Percentiles rank a stretch among this genome's conserved stretches.
Conservation (phyloP, 2,888 invertebrate species). For the Anthrax anthrax region DNA sequence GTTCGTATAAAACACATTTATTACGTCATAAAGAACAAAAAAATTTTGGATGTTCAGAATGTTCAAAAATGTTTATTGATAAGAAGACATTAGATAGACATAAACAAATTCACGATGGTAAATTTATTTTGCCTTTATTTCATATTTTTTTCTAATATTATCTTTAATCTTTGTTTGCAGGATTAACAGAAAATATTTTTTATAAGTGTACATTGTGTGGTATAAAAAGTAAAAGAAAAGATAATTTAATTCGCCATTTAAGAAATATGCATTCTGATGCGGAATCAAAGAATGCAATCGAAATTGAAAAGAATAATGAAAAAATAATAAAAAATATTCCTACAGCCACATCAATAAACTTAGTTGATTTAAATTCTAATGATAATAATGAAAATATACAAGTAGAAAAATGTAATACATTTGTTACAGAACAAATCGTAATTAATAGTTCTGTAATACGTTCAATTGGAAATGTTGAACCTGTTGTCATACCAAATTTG, state of each 20-base stretch:
- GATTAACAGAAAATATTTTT: slow-evolving; percentile 44
- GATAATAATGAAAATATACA: too few relatives aligned
- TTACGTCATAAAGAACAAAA: slow-evolving; percentile 39
- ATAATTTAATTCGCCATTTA: slow-evolving; percentile 62
- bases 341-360: neutral
- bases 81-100: slow-evolving; percentile 56
- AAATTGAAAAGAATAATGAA: neutral
- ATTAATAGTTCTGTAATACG: slow-evolving; percentile 27
- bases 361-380: too few relatives aligned
- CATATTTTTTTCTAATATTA: neutral
- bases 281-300: neutral
- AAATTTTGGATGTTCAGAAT: slow-evolving; percentile 47
- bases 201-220: slow-evolving; percentile 58
- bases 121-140: neutral
- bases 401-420: neutral
- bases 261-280: slow-evolving; percentile 55
- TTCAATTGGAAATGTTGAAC: slow-evolving; percentile 29
- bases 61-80: slow-evolving; percentile 51
- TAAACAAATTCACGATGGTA: slow-evolving; percentile 52
- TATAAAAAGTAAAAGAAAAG: slow-evolving; percentile 56
- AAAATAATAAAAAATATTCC: neutral
- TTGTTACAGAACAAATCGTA: slow-evolving; percentile 12
- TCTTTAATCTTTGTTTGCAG: slow-evolving; percentile 14
- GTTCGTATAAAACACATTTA: slow-evolving; percentile 42
- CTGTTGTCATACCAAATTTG: slow-evolving; percentile 19